Evolutionary conservation across 2,888 invertebrate species (phyloP).

Genomic region (Glaucopsyche alexis): DNA sequence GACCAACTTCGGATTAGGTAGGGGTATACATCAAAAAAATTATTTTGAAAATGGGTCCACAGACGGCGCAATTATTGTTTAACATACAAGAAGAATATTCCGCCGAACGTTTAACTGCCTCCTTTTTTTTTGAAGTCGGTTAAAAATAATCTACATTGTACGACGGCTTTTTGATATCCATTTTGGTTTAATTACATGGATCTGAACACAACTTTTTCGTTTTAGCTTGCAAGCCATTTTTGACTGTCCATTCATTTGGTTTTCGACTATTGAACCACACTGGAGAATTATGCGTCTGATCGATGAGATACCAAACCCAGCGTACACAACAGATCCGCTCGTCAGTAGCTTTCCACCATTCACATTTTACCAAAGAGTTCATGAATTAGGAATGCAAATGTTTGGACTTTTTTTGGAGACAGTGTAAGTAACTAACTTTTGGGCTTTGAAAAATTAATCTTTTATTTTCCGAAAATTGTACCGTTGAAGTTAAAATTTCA

Average conservation of each 20-base stretch:
- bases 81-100: no score
- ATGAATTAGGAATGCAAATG: slow-evolving; percentile 39
- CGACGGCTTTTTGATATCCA: no score
- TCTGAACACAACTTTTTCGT: background rate
- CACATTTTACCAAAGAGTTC: slow-evolving; percentile 42
- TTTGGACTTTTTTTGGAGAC: slow-evolving; percentile 34
- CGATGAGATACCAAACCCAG: slow-evolving; percentile 53
- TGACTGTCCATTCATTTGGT: slow-evolving; percentile 57
- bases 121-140: no score
- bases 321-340: slow-evolving; percentile 46
- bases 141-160: background rate
- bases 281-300: slow-evolving; percentile 47
- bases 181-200: background rate
- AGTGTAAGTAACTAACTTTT: slow-evolving; percentile 25
- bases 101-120: no score
- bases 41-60: no score
- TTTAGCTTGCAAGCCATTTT: slow-evolving; percentile 53
- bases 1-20: no score
- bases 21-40: no score
- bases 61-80: no score
- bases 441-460: no score
- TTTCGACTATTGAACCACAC: slow-evolving; percentile 53
- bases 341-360: slow-evolving; percentile 45
- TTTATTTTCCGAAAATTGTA: no score
- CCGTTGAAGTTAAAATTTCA: background rate